Conservation (phyloP, 35 echinoderm and acorn worm genomes). For the Lytechinus pictus region DNA sequence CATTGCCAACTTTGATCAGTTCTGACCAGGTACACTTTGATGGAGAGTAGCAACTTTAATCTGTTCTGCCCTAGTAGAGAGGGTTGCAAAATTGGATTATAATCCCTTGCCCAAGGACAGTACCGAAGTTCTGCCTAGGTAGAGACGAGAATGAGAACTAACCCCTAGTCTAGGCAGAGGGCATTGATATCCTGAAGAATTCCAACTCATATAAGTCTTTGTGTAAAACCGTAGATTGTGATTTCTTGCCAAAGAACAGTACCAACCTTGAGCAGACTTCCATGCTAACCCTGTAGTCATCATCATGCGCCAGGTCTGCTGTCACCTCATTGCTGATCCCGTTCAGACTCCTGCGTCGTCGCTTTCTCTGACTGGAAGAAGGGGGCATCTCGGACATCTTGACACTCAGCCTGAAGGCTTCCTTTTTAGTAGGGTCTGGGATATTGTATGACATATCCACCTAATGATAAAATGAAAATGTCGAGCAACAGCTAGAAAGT, state of each 20-base stretch:
- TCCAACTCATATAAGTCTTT: too few species aligned
- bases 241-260: neutral
- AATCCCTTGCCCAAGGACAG: too few species aligned
- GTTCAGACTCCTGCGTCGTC: conserved; percentile 23
- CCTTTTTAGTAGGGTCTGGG: conserved; percentile 84
- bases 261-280: conserved; percentile 77
- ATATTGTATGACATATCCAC: conserved; percentile 96
- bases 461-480: conserved; percentile 22
- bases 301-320: neutral
- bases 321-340: conserved; percentile 15
- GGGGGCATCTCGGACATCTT: conserved; percentile 74
- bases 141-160: too few species aligned
- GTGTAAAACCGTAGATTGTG: too few species aligned
- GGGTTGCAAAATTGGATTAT: too few species aligned
- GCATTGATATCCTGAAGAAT: too few species aligned
- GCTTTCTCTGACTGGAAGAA: neutral
- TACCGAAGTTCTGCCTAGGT: too few species aligned
- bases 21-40: too few species aligned
- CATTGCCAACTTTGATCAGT: too few species aligned
- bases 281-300: conserved; percentile 66
- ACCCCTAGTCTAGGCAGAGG: too few species aligned
- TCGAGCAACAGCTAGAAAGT: neutral
- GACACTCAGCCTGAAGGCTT: conserved; percentile 85
- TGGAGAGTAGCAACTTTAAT: too few species aligned
- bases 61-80: too few species aligned